phyloP scores from a whole-genome alignment of 2,888 invertebrate species.

The Myopa tessellatipennis region DNA sequence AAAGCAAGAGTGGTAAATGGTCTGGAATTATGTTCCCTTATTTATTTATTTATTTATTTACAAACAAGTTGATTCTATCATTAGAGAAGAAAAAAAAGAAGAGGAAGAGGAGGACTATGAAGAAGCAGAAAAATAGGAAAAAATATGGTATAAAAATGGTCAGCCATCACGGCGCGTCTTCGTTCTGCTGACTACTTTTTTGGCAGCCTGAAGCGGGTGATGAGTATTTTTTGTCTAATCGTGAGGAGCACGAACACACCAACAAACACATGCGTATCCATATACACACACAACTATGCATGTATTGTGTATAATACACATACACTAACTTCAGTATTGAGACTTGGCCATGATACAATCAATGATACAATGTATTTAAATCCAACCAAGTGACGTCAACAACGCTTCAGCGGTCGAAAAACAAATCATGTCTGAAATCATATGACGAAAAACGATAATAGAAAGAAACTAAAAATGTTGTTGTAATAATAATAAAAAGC shows the following conservation, averaged over 20 bases:
- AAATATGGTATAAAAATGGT: constrained; percentile 11
- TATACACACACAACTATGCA: neutral
- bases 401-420: neutral
- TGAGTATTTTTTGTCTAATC: too few species aligned
- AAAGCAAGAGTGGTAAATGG: too few species aligned
- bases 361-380: constrained; percentile 1
- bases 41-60: too few species aligned
- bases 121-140: neutral
- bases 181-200: too few species aligned
- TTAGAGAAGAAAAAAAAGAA: neutral
- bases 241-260: neutral
- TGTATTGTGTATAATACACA: neutral
- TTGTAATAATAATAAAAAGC: neutral
- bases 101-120: neutral
- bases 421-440: neutral
- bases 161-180: neutral
- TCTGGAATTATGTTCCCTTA: too few species aligned
- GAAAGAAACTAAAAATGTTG: neutral
- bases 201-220: too few species aligned
- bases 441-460: neutral
- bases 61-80: too few species aligned
- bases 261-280: neutral
- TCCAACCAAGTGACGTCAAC: neutral
- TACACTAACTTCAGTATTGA: neutral
- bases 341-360: too few species aligned